Evolutionary conservation across 2,888 invertebrate genomes (phyloP), one percentile per base, ranked within the genome.

Genomic region (Tipula unca): DNA sequence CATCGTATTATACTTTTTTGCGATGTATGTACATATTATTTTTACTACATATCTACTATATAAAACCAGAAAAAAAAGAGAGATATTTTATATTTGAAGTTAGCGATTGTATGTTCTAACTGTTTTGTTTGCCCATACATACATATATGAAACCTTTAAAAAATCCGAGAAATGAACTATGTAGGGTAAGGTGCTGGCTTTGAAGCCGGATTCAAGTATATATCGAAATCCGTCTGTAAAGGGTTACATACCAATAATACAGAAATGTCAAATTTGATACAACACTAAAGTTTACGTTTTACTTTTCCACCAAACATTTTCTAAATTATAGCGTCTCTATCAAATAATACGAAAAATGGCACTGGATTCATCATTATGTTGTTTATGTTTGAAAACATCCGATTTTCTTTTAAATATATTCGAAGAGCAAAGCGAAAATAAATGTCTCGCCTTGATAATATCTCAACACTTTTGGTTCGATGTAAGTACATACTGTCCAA

Each of bases 391-490:
- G 2, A 83, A 83, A n/a, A 35, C 32, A 10, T 29, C 83, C 6
- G 83, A 83, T 14, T 32, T 17, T n/a, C 10, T 83, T 6, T 32
- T 83, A n/a, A 83, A 85, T 85, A 83, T 83, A 35, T 83, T 83
- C 17, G 83, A 83, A 35, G 83, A 83, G 13, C 29, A 83, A 6
- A 35, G 83, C 17, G 32, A 32, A 32, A 17, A 4, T 83, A 29
- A 83, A 29, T 39, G 39, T 29, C 35, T 86, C n/a, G 86, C 86
- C 3, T 25, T 48, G 83, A 86, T 85, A 13, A 86, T 86, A 82
- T 84, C 82, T 85, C 85, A 85, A 39, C 85, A 86, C 48, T 86
- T 86, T 29, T 86, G 86, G 86, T 86, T 86, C 82, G 85, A 86
- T 85, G 86, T 86, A 85, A 83, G 25, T 83, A 29, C 29, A 13